Percentiles rank a stretch among this genome's conserved stretches.
phyloP scores from a whole-genome alignment of 2,113 vertebrate genomes.

The Sapajus apella region DNA sequence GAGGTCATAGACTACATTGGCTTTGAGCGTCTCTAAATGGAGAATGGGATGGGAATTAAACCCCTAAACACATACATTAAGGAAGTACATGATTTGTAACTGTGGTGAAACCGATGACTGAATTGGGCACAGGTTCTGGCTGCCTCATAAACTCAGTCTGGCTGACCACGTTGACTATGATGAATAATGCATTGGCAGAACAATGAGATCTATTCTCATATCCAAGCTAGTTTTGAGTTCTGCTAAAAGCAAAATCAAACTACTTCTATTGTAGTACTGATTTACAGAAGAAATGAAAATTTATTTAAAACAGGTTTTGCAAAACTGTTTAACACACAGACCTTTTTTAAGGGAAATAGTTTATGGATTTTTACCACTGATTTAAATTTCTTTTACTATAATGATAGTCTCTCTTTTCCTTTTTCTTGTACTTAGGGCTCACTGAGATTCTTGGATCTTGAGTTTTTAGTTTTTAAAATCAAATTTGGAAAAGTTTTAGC shows the following conservation, averaged over 20 bases:
- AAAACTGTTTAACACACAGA: not conserved
- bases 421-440: not conserved
- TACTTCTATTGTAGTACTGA: not conserved
- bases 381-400: not conserved
- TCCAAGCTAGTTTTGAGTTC: not conserved
- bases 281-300: not conserved
- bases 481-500: not conserved
- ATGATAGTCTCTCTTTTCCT: not conserved
- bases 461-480: not conserved
- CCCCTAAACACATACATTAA: not conserved
- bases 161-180: not conserved
- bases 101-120: not conserved
- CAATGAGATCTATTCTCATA: conserved; percentile 37
- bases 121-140: not conserved
- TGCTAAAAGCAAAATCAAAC: conserved; percentile 9
- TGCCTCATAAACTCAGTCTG: not conserved
- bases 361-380: not conserved
- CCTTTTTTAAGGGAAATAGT: not conserved
- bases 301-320: not conserved
- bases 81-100: not conserved
- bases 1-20: not conserved
- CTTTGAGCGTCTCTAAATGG: not conserved
- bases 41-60: not conserved
- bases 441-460: not conserved
- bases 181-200: not conserved